These are phyloP conservation scores for Sinohyriopsis cumingii DNA, from an alignment of 2,888 invertebrate species.

Conservation along the genomic window DNA sequence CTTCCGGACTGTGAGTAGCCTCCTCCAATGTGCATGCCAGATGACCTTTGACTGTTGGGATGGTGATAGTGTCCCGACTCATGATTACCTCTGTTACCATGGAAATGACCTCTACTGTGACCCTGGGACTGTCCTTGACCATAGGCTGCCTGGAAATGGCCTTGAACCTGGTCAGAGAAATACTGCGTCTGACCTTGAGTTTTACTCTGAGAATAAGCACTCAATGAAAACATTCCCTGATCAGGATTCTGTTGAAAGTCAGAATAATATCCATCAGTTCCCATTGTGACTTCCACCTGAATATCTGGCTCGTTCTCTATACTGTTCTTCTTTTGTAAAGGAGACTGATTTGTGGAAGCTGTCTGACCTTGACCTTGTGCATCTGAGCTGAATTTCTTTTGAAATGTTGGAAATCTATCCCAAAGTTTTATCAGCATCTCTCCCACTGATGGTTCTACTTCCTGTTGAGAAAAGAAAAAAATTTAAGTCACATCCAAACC, in stretches of 20 bases:
- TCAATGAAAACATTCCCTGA: no score
- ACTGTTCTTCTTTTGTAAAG: conserved; percentile 5
- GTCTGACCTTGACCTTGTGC: conserved; percentile 7
- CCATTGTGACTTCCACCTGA: conserved; percentile 8
- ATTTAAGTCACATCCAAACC: background rate
- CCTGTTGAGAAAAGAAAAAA: conserved; percentile 60
- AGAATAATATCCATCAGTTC: conserved; percentile 10
- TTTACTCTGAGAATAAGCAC: no score
- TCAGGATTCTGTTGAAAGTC: no score
- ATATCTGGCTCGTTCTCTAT: no score
- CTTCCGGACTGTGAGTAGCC: no score
- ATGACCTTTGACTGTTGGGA: conserved; percentile 17
- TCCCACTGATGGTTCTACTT: conserved; percentile 73
- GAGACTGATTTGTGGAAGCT: conserved; percentile 6
- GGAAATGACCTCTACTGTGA: no score
- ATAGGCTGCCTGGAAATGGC: no score
- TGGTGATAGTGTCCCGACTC: conserved; percentile 23
- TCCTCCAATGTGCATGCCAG: conserved; percentile 28
- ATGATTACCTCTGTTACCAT: background rate
- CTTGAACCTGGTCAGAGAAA: no score
- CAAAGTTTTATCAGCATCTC: conserved; percentile 72
- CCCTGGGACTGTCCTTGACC: no score
- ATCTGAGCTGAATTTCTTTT: conserved; percentile 9
- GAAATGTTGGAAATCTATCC: conserved; percentile 63
- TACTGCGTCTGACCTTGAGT: no score